A percentile compares a stretch with the other conserved stretches of the same genome.
phyloP scores from a whole-genome alignment of 2,888 invertebrate genomes.

The Xylota segnis region DNA sequence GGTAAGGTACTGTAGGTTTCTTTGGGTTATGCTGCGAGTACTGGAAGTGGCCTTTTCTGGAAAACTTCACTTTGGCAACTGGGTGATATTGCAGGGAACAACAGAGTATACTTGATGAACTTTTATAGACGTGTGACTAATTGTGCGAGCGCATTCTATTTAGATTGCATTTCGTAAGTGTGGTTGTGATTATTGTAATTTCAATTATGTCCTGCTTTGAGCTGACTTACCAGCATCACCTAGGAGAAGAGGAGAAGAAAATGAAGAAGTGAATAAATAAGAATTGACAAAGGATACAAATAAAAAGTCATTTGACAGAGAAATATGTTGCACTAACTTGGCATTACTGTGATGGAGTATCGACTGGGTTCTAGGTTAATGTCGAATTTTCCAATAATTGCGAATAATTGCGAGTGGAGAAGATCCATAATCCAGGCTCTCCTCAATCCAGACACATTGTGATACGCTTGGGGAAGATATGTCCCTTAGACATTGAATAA shows the following conservation, averaged over 20 bases:
- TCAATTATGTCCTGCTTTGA: neutral
- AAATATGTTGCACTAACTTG: too few species aligned
- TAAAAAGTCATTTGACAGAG: too few species aligned
- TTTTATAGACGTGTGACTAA: conserved; percentile 41
- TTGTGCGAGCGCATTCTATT: conserved; percentile 22
- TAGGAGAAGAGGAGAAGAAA: conserved; percentile 6
- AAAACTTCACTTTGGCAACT: conserved; percentile 22
- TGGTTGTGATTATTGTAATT: neutral
- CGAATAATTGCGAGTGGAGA: too few species aligned
- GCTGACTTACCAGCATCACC: conserved; percentile 7
- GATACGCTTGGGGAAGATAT: too few species aligned
- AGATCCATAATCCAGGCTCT: too few species aligned
- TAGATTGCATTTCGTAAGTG: neutral
- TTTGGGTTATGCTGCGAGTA: neutral
- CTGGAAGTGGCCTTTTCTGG: conserved; percentile 12
- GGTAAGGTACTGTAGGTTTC: conserved; percentile 10
- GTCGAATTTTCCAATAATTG: too few species aligned
- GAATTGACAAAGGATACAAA: too few species aligned
- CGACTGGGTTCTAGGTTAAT: too few species aligned
- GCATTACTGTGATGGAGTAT: too few species aligned
- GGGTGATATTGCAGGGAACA: neutral
- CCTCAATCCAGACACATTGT: too few species aligned
- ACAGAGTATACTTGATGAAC: conserved; percentile 1
- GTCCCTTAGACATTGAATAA: too few species aligned
- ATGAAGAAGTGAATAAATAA: neutral